Conservation (phyloP, 2,888 invertebrate species). For the Drosophila testacea region DNA sequence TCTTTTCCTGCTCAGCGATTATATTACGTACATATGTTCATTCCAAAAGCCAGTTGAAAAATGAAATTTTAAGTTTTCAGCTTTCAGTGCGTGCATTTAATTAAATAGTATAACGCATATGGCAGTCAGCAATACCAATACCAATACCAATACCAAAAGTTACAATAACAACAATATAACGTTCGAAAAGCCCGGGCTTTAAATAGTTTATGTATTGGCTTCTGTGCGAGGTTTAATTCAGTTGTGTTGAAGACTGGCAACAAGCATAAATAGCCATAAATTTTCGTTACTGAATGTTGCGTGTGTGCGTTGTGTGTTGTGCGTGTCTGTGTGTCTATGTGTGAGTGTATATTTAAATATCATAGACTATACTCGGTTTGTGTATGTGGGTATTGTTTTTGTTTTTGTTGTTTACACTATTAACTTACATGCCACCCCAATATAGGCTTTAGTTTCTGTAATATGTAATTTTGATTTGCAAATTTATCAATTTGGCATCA, state of each 20-base stretch:
- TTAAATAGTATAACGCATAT: conserved; percentile 50
- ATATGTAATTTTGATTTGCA: conserved; percentile 71
- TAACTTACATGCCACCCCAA: conserved; percentile 27
- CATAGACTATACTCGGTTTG: not conserved
- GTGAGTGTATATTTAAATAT: conserved; percentile 9
- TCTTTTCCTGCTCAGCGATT: not conserved
- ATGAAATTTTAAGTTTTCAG: conserved; percentile 32
- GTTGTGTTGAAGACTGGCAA: conserved; percentile 22
- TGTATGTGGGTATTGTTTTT: conserved; percentile 17
- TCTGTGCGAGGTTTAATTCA: conserved; percentile 10
- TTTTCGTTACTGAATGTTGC: conserved; percentile 23
- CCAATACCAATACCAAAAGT: conserved; percentile 17
- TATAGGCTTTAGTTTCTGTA: conserved; percentile 37
- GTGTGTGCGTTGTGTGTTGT: not conserved
- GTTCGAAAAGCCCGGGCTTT: conserved; percentile 2
- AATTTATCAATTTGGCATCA: conserved; percentile 72
- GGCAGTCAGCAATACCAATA: conserved; percentile 26
- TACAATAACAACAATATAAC: not conserved
- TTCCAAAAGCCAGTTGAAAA: conserved; percentile 30
- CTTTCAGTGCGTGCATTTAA: conserved; percentile 55
- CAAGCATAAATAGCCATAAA: conserved; percentile 37
- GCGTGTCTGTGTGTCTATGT: conserved; percentile 9
- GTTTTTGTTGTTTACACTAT: conserved; percentile 47
- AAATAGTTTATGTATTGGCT: conserved; percentile 25
- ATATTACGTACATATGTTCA: not conserved